phyloP scores from a whole-genome alignment of 1,140 invertebrate genomes.

The Matsumurasca onukii region DNA sequence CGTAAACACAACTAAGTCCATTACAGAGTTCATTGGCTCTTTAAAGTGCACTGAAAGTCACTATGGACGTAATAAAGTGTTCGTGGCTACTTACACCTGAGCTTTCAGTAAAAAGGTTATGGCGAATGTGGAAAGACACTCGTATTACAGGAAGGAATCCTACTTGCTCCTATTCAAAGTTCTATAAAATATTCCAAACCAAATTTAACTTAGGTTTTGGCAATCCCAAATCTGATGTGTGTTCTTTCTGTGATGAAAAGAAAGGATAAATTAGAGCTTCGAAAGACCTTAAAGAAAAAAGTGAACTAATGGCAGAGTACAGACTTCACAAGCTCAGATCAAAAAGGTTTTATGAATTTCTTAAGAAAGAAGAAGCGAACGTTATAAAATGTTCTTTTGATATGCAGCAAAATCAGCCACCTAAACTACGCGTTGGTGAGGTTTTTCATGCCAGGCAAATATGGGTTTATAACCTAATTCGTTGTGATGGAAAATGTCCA shows the following conservation, averaged over 20 bases:
- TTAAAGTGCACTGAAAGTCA: conserved; percentile 13
- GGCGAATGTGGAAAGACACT: conserved; percentile 11
- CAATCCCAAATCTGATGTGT: conserved; percentile 15
- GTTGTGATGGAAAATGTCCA: conserved; percentile 37
- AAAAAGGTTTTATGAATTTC: conserved; percentile 7
- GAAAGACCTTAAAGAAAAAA: not conserved
- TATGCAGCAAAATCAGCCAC: conserved; percentile 36
- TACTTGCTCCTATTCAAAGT: conserved; percentile 1
- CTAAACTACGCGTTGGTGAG: conserved; percentile 32
- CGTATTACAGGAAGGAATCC: not conserved
- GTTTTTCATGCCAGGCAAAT: conserved; percentile 43
- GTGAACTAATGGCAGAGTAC: conserved; percentile 1
- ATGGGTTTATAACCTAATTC: conserved; percentile 47
- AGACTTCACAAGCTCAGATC: conserved; percentile 11
- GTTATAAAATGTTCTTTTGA: conserved; percentile 30
- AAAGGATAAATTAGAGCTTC: conserved; percentile 18
- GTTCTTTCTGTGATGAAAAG: conserved; percentile 21
- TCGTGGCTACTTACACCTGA: conserved; percentile 5
- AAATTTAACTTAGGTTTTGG: conserved; percentile 26
- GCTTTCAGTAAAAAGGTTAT: conserved; percentile 25
- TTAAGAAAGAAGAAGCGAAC: not conserved
- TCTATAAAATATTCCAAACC: conserved; percentile 18
- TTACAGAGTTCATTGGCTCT: conserved; percentile 2
- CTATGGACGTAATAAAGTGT: conserved; percentile 25
- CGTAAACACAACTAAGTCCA: conserved; percentile 1